phyloP scores from a whole-genome alignment of 2,797 vertebrate species.

The Scolopax rusticola region DNA sequence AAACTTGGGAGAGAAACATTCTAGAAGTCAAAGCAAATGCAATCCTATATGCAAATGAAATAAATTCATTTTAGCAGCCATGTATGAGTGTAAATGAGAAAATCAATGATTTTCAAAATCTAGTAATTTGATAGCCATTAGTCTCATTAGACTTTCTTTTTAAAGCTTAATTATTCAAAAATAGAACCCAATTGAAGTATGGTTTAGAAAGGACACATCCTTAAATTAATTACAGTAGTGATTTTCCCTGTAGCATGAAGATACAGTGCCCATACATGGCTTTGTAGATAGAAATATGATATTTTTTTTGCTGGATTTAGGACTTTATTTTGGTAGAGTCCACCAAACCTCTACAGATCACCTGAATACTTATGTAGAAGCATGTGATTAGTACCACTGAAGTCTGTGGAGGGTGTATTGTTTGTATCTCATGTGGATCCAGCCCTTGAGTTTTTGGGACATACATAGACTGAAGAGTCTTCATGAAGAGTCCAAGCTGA shows the following conservation, averaged over 20 bases:
- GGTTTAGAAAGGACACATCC: constrained; percentile 66
- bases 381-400: not conserved
- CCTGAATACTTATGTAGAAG: not conserved
- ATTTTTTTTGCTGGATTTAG: not conserved
- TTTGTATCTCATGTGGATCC: not conserved
- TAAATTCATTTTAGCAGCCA: constrained; percentile 78
- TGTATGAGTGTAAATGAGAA: constrained; percentile 70
- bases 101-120: constrained; percentile 79
- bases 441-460: not conserved
- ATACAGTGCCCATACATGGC: not conserved
- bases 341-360: not conserved
- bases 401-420: not conserved
- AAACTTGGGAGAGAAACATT: constrained; percentile 72
- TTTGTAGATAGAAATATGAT: not conserved
- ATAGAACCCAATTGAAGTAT: constrained; percentile 63
- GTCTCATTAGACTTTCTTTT: constrained; percentile 79
- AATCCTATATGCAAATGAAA: constrained; percentile 78
- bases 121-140: constrained; percentile 81
- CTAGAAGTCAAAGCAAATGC: constrained; percentile 71
- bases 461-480: not conserved
- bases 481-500: not conserved
- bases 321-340: not conserved
- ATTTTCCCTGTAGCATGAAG: constrained; percentile 38
- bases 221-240: constrained; percentile 74
- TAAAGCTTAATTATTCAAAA: constrained; percentile 80